Conservation (phyloP, 1,140 invertebrate species). For the Liolophura sinensis region DNA sequence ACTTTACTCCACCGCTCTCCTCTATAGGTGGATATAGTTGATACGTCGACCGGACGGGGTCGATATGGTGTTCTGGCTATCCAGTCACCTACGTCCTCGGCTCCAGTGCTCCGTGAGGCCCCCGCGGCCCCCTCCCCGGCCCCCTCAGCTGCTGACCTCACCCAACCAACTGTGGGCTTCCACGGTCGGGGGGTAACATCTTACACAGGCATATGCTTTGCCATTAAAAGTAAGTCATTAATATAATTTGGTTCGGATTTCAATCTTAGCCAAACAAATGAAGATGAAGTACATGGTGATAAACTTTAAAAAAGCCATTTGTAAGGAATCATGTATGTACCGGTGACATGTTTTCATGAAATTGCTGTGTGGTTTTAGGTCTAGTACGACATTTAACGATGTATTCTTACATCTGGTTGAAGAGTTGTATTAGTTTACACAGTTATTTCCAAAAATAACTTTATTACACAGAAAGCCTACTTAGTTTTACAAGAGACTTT, state of each 20-base stretch:
- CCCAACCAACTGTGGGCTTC: constrained; percentile 16
- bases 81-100: constrained; percentile 20
- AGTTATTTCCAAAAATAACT: too few species aligned
- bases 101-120: constrained; percentile 3
- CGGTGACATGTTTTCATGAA: too few species aligned
- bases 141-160: constrained; percentile 1
- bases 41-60: constrained; percentile 13
- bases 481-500: too few species aligned
- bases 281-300: not conserved
- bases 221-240: constrained; percentile 18
- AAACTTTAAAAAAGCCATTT: too few species aligned
- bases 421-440: too few species aligned
- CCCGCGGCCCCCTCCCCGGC: constrained; percentile 3
- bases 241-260: too few species aligned
- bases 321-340: too few species aligned
- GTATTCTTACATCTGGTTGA: too few species aligned
- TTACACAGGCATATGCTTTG: constrained; percentile 18
- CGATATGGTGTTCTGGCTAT: constrained; percentile 33
- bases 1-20: not conserved
- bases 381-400: too few species aligned
- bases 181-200: constrained; percentile 19
- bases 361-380: too few species aligned
- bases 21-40: constrained; percentile 32
- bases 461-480: too few species aligned
- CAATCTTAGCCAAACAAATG: too few species aligned